Conservation (phyloP, 2,888 invertebrate species). For the Cephus nigrinus region DNA sequence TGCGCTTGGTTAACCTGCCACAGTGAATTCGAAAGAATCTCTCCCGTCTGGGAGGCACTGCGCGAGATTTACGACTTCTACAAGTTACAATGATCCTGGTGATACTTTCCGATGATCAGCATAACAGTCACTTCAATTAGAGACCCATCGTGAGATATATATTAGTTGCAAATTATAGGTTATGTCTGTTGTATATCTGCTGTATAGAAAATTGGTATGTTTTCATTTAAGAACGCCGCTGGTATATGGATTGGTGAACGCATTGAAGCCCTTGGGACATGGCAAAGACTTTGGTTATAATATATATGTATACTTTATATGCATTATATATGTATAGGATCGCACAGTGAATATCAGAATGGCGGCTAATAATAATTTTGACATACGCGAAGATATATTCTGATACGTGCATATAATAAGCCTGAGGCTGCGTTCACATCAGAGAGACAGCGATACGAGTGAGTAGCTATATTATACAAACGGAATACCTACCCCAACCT, state of each 20-base stretch:
- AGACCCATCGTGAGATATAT: background rate
- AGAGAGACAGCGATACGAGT: conserved; percentile 50
- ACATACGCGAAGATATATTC: conserved; percentile 54
- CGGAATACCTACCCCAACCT: conserved; percentile 49
- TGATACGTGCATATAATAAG: conserved; percentile 54
- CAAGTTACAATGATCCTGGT: background rate
- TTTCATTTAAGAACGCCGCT: background rate
- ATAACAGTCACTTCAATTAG: background rate
- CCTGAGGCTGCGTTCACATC: conserved; percentile 55
- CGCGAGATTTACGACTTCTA: background rate
- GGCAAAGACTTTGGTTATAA: background rate
- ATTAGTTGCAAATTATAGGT: background rate
- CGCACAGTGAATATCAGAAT: conserved; percentile 22
- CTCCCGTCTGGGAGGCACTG: background rate
- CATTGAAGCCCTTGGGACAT: conserved; percentile 1
- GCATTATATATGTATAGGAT: background rate
- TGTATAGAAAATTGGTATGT: background rate
- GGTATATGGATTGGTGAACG: background rate
- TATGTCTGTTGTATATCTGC: background rate
- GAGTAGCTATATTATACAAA: conserved; percentile 55
- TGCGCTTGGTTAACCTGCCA: background rate
- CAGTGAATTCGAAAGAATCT: background rate
- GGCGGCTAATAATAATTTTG: conserved; percentile 55
- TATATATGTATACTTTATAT: background rate
- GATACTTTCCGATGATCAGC: background rate